Base-by-base conservation (phyloP, 1,140 invertebrate genomes). In the Vollenhovia emeryi region DNA sequence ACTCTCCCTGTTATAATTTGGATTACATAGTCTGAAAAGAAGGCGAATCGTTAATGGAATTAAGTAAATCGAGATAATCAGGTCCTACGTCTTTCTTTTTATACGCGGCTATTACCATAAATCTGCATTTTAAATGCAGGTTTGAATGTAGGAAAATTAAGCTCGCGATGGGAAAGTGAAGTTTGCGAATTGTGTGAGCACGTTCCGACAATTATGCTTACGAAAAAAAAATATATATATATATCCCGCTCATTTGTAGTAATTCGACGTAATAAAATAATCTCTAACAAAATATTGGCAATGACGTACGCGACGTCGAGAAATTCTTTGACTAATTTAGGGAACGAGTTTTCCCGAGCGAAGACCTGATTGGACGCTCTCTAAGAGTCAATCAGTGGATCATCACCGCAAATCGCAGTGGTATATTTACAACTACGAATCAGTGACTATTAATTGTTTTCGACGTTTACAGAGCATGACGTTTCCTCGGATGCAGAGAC, bases 81-180 rank as follows among this genome's bases (percentile, higher is more conserved):
- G 30, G 11, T 73, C n/a, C 68, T 52, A 71, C 11, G 27, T 73
- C 45, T 33, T 71, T 71, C 66, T 64, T 50, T 71, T 50, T 45
- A 69, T 24, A 69, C 66, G 11, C 8, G 43, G 7, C 15, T 27
- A 30, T 69, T 69, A 69, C 21, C 40, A 69, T 69, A 69, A 69
- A 69, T 69, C 40, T 69, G 21, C 66, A 69, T 69, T 69, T 69
- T 69, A 69, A 45, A 69, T 69, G 40, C 66, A 48, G 48, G 66
- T 69, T 69, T 45, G 66, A 69, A 69, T 45, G 66, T 27, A 69
- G 66, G 21, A 69, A 48, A 69, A 69, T 69, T 45, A 69, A 48
- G 66, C 43, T 27, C 24, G 66, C 13, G 24, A 40, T 40, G 11
- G 40, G 13, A 45, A 48, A 48, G 40, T 69, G 15, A 45, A 69